phyloP scores from a whole-genome alignment of 2,888 invertebrate species.

The Lasioglossum marginatum region DNA sequence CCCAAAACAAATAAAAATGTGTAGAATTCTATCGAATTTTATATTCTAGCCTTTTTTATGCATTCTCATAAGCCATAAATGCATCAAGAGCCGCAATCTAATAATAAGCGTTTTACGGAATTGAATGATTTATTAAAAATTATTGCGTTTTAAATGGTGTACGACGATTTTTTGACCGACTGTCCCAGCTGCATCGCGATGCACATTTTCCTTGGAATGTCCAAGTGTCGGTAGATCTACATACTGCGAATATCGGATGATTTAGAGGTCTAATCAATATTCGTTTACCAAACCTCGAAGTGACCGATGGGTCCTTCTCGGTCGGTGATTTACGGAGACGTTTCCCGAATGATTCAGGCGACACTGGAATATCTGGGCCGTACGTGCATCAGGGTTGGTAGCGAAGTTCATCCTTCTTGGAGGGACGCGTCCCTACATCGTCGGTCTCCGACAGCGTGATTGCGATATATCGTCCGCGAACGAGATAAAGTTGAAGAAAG shows the following conservation, averaged over 20 bases:
- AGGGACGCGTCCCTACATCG: neutral
- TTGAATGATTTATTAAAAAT: too few species aligned
- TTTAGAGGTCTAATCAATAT: neutral
- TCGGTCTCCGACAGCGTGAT: neutral
- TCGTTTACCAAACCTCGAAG: neutral
- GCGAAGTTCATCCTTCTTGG: neutral
- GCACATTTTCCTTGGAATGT: neutral
- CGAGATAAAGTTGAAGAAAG: constrained; percentile 16
- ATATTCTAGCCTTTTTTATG: too few species aligned
- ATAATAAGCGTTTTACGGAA: too few species aligned
- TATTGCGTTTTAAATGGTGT: too few species aligned
- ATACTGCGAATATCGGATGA: neutral
- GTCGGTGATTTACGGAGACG: neutral
- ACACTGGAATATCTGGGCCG: neutral
- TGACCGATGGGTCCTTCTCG: neutral
- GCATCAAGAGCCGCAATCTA: too few species aligned
- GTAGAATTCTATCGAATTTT: too few species aligned
- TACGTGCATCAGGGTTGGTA: too few species aligned
- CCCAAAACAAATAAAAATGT: too few species aligned
- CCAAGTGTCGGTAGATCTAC: neutral
- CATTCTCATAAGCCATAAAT: too few species aligned
- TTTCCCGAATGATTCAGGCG: neutral
- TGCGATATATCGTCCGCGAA: neutral
- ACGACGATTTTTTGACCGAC: too few species aligned
- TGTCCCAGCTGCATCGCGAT: neutral